Evolutionary conservation across 2,113 vertebrate genomes (phyloP).

Genomic region (Alethe diademata): DNA sequence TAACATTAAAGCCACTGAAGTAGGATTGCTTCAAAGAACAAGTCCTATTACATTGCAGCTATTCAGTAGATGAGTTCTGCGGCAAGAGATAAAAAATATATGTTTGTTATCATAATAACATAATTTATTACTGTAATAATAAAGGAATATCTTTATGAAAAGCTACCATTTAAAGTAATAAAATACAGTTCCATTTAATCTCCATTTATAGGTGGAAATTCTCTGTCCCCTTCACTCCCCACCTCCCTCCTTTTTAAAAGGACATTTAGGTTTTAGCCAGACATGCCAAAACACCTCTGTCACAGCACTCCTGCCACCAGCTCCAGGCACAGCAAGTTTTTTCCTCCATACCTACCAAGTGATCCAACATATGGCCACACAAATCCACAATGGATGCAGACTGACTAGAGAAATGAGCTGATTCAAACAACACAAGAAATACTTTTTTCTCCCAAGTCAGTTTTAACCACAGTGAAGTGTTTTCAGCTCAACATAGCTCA

Average conservation of each 20-base stretch:
- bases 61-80: not conserved
- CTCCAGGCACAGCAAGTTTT: not conserved
- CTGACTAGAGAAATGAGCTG: not conserved
- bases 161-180: not conserved
- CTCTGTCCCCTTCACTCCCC: not conserved
- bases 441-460: not conserved
- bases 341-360: not conserved
- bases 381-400: not conserved
- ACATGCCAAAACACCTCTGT: not conserved
- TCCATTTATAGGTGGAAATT: not conserved
- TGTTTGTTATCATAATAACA: not conserved
- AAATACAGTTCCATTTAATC: not conserved
- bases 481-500: not conserved
- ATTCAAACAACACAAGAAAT: not conserved
- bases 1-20: not conserved
- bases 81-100: not conserved
- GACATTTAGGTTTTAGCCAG: not conserved
- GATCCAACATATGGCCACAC: not conserved
- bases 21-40: not conserved
- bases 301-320: not conserved
- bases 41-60: not conserved
- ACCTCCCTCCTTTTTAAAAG: not conserved
- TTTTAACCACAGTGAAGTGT: not conserved
- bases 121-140: not conserved
- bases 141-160: not conserved